Evolutionary conservation across 2,888 invertebrate species (phyloP).

Genomic region (Eupithecia pulchellata): DNA sequence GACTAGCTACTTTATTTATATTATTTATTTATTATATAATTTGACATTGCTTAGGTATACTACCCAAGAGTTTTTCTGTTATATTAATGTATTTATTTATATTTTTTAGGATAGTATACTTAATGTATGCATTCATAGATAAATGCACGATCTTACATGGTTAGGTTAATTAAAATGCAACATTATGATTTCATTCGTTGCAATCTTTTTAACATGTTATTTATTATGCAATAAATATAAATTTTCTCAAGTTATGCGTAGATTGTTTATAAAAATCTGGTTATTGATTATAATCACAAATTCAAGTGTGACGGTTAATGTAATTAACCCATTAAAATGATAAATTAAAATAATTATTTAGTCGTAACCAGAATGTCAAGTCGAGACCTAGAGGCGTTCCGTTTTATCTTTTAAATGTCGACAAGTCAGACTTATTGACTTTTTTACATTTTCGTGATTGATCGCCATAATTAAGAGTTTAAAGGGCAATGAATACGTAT

Average conservation of each 20-base stretch:
- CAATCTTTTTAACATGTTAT: too few species aligned
- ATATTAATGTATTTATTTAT: too few species aligned
- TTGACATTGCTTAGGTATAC: too few species aligned
- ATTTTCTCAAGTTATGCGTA: not conserved
- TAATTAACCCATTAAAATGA: conserved; percentile 45
- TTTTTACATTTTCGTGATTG: conserved; percentile 58
- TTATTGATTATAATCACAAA: conserved; percentile 11
- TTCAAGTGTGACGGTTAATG: conserved; percentile 31
- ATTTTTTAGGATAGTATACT: too few species aligned
- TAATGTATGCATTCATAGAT: too few species aligned
- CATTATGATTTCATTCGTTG: too few species aligned
- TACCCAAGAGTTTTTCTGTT: too few species aligned
- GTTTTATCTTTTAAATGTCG: conserved; percentile 51
- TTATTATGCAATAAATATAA: not conserved
- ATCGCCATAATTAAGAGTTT: conserved; percentile 62
- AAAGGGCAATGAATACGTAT: conserved; percentile 55
- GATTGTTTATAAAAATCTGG: conserved; percentile 14
- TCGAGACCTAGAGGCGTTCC: conserved; percentile 38
- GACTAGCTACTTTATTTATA: too few species aligned
- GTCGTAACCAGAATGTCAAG: conserved; percentile 40
- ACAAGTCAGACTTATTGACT: conserved; percentile 53
- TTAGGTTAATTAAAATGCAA: too few species aligned
- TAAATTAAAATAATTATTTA: conserved; percentile 32
- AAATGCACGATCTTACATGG: too few species aligned
- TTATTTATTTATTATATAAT: too few species aligned